These are phyloP conservation scores for Laterallus jamaicensis DNA, from an alignment of 2,113 vertebrate species.

Conservation along the genomic window DNA sequence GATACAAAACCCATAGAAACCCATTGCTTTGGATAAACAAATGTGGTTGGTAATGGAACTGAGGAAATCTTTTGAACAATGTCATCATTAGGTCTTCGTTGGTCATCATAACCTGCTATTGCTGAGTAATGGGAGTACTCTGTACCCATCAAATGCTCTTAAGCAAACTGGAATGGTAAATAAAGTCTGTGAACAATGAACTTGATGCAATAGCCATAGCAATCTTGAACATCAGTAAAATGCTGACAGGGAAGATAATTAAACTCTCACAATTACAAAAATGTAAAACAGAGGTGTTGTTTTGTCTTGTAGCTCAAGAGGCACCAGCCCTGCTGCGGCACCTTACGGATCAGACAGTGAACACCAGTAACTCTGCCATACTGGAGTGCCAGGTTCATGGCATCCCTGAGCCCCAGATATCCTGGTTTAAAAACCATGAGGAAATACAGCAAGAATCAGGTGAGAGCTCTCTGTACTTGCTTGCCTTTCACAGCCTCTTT, in stretches of 20 bases:
- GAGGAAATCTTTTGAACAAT: background rate
- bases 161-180: background rate
- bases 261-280: background rate
- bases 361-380: slow-evolving; percentile 85
- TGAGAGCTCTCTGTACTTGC: slow-evolving; percentile 69
- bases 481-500: background rate
- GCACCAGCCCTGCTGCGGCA: slow-evolving; percentile 84
- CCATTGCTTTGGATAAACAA: background rate
- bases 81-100: background rate
- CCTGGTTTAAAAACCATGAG: slow-evolving; percentile 91
- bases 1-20: background rate
- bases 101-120: background rate
- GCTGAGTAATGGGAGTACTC: background rate
- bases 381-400: slow-evolving; percentile 83
- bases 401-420: slow-evolving; percentile 84
- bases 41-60: background rate
- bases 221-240: background rate
- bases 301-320: slow-evolving; percentile 83
- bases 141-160: background rate
- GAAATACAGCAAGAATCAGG: slow-evolving; percentile 86
- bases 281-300: slow-evolving; percentile 52
- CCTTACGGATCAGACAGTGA: slow-evolving; percentile 83
- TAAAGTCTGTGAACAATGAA: background rate
- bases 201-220: background rate
- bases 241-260: background rate